phyloP scores from a whole-genome alignment of 1,140 invertebrate species.

The Drosophila ironensis region DNA sequence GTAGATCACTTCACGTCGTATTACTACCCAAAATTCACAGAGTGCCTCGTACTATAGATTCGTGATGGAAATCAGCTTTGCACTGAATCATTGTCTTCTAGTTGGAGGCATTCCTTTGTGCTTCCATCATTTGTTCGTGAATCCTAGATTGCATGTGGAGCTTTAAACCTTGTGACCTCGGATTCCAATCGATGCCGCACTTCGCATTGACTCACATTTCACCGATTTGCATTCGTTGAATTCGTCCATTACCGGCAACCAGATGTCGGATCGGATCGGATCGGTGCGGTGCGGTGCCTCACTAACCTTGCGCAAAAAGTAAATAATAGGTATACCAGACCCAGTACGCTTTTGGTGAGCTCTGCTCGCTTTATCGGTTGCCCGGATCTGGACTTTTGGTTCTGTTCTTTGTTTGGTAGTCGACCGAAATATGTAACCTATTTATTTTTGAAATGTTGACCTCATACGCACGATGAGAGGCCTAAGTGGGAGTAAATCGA shows the following conservation, averaged over 20 bases:
- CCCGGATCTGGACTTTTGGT: conserved; percentile 27
- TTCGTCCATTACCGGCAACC: conserved; percentile 12
- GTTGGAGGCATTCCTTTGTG: background rate
- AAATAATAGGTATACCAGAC: background rate
- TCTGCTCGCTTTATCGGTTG: conserved; percentile 17
- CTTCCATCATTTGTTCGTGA: background rate
- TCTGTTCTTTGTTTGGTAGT: conserved; percentile 36
- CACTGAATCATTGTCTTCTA: too few species aligned
- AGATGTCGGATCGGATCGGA: conserved; percentile 17
- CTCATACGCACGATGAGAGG: conserved; percentile 55
- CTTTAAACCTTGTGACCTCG: conserved; percentile 20
- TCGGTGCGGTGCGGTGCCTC: conserved; percentile 13
- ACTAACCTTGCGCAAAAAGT: conserved; percentile 58
- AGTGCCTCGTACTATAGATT: too few species aligned
- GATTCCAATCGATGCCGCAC: conserved; percentile 26
- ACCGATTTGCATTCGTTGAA: conserved; percentile 41
- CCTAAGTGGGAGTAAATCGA: conserved; percentile 48
- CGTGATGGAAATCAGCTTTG: too few species aligned
- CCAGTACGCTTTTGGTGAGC: background rate
- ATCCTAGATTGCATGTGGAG: background rate
- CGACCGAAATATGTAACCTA: conserved; percentile 64
- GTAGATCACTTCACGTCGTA: too few species aligned
- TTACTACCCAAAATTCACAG: too few species aligned
- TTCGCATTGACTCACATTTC: conserved; percentile 53
- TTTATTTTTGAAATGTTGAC: conserved; percentile 78